These are phyloP conservation scores for Coenonympha glycerion DNA, from an alignment of 2,888 invertebrate genomes.

Conservation along the genomic window DNA sequence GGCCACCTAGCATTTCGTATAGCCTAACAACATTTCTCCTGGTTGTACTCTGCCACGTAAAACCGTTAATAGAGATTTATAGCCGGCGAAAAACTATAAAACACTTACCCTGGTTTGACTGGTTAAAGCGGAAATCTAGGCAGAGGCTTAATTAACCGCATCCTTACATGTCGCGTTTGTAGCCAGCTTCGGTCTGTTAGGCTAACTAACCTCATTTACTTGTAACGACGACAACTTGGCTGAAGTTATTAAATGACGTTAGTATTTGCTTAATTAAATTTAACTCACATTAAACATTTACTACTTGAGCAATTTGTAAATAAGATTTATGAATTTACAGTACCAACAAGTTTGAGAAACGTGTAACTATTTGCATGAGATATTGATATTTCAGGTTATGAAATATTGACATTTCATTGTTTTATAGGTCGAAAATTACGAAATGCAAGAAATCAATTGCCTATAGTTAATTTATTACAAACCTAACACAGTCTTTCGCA, in stretches of 20 bases:
- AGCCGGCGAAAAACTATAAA: constrained; percentile 23
- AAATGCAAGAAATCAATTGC: constrained; percentile 1
- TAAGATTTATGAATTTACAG: neutral
- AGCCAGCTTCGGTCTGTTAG: constrained; percentile 36
- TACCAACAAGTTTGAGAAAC: neutral
- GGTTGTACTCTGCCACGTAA: constrained; percentile 14
- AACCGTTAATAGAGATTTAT: constrained; percentile 27
- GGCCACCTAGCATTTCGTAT: constrained; percentile 1
- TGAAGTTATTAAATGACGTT: constrained; percentile 3
- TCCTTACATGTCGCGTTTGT: constrained; percentile 51
- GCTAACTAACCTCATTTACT: constrained; percentile 29
- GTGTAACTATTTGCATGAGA: neutral
- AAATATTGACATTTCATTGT: constrained; percentile 9
- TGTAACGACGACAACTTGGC: constrained; percentile 9
- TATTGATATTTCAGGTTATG: neutral
- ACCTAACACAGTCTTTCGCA: constrained; percentile 16
- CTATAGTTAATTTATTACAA: constrained; percentile 15
- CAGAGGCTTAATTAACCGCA: constrained; percentile 63
- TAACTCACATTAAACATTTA: neutral
- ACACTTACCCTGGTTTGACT: constrained; percentile 39
- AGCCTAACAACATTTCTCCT: constrained; percentile 10
- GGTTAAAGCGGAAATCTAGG: constrained; percentile 68
- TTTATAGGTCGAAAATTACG: neutral
- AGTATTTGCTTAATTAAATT: constrained; percentile 1
- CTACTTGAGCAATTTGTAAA: neutral